phyloP scores from a whole-genome alignment of 2,888 invertebrate species.

The Oligia strigilis region DNA sequence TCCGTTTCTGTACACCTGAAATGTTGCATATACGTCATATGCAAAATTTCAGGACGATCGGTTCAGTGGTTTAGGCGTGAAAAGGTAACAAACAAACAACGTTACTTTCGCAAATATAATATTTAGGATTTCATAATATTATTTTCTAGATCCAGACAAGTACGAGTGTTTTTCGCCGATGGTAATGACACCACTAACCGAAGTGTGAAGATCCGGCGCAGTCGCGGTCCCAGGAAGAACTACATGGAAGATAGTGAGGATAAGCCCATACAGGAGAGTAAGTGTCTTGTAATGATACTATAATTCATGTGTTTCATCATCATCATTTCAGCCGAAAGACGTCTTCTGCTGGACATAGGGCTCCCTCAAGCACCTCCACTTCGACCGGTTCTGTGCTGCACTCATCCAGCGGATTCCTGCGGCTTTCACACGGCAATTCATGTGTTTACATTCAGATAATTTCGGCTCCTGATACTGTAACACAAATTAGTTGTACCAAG shows the following conservation, averaged over 20 bases:
- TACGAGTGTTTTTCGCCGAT: slow-evolving; percentile 88
- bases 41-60: too few relatives aligned
- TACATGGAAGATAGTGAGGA: slow-evolving; percentile 89
- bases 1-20: too few relatives aligned
- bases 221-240: slow-evolving; percentile 84
- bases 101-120: too few relatives aligned
- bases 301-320: not conserved
- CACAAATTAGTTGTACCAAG: not conserved
- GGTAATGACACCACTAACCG: slow-evolving; percentile 84
- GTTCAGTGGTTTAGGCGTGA: too few relatives aligned
- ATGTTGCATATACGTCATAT: too few relatives aligned
- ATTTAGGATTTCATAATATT: not conserved
- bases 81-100: too few relatives aligned
- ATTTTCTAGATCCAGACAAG: slow-evolving; percentile 83
- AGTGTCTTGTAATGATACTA: slow-evolving; percentile 53
- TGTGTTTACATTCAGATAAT: not conserved
- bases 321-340: too few relatives aligned
- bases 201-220: slow-evolving; percentile 81
- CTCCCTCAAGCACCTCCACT: too few relatives aligned
- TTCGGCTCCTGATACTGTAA: not conserved
- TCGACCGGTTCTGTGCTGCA: too few relatives aligned
- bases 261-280: slow-evolving; percentile 88
- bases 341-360: too few relatives aligned
- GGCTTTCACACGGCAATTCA: too few relatives aligned
- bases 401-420: too few relatives aligned